Conservation (phyloP, 2,797 vertebrate species). For the Peromyscus melanophrys region DNA sequence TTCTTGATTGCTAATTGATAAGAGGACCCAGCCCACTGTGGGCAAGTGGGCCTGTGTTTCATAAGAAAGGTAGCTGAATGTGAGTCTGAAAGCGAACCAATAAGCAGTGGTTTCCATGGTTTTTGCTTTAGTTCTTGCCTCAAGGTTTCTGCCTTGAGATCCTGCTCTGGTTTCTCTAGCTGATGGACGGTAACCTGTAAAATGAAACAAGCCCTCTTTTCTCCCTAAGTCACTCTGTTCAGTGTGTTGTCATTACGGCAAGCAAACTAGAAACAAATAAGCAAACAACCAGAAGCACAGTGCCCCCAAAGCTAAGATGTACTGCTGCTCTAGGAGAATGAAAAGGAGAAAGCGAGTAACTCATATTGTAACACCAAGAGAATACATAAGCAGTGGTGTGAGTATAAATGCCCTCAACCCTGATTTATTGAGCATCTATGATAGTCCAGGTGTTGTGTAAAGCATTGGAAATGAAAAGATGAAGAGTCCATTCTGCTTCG, state of each 20-base stretch:
- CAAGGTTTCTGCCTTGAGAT: neutral
- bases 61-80: neutral
- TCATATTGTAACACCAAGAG: neutral
- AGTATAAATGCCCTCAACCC: neutral
- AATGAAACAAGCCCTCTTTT: neutral
- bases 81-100: neutral
- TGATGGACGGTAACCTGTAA: neutral
- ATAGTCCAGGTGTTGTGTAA: neutral
- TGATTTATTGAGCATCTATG: neutral
- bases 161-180: neutral
- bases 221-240: neutral
- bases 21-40: neutral
- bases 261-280: neutral
- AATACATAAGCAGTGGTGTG: neutral
- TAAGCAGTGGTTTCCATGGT: neutral
- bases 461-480: neutral
- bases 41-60: neutral
- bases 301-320: neutral
- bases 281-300: neutral
- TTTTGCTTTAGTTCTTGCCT: neutral
- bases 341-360: neutral
- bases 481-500: neutral
- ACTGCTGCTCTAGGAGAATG: neutral
- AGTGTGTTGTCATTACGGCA: neutral
- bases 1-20: neutral